Conservation (phyloP, 1,140 invertebrate species). For the Cyphomyrmex costatus region DNA sequence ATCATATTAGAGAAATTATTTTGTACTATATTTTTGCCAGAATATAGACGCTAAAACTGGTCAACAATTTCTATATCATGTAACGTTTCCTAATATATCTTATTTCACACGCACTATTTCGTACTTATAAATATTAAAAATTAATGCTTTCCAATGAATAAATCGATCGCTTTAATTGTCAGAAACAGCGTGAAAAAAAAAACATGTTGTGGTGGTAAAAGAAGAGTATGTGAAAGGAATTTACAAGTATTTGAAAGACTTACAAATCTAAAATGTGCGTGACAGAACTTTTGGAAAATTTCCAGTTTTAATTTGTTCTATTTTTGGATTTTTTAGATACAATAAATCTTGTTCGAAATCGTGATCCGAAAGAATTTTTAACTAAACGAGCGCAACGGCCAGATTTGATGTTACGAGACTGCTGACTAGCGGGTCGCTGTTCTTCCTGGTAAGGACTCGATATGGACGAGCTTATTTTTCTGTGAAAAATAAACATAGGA, state of each 20-base stretch:
- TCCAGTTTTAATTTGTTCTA: conserved; percentile 52
- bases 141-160: not conserved
- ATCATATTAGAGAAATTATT: conserved; percentile 25
- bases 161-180: not conserved
- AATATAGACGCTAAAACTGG: conserved; percentile 29
- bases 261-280: not conserved
- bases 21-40: conserved; percentile 31
- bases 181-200: not conserved
- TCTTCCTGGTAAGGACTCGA: conserved; percentile 48
- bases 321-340: conserved; percentile 66
- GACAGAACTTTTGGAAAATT: not conserved
- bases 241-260: not conserved
- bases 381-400: conserved; percentile 15
- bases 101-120: not conserved
- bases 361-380: conserved; percentile 18
- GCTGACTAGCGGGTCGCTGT: not conserved
- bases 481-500: conserved; percentile 43
- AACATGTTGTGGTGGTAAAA: not conserved
- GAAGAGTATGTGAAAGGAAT: conserved; percentile 5
- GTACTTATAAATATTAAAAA: not conserved
- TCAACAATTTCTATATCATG: conserved; percentile 2
- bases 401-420: not conserved
- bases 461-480: conserved; percentile 66
- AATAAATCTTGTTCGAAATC: conserved; percentile 65
- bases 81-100: not conserved